phyloP scores from a whole-genome alignment of 2,888 invertebrate genomes.

The Girardia tigrina region DNA sequence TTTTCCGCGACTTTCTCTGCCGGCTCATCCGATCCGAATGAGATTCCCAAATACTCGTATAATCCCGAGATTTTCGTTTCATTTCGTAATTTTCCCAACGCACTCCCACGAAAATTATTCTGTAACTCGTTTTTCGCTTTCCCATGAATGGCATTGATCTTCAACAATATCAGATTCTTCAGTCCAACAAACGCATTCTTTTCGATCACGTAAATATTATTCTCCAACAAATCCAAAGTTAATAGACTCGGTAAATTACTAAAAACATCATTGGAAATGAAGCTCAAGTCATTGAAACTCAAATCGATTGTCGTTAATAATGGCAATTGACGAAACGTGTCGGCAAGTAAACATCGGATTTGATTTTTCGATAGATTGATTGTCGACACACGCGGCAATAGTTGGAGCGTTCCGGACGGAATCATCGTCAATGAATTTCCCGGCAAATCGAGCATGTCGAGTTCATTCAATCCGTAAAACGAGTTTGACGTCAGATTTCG shows the following conservation, averaged over 20 bases:
- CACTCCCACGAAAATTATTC: not conserved
- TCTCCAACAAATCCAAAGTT: constrained; percentile 26
- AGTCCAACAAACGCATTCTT: constrained; percentile 24
- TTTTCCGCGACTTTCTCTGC: too few relatives aligned
- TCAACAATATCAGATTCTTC: not conserved
- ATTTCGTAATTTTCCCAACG: constrained; percentile 29
- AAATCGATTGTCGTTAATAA: constrained; percentile 25
- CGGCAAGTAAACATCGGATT: constrained; percentile 25
- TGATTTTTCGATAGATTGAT: constrained; percentile 11
- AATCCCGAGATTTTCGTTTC: constrained; percentile 8
- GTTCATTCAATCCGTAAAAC: constrained; percentile 29
- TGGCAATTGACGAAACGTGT: constrained; percentile 17
- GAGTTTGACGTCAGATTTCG: not conserved
- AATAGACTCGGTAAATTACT: constrained; percentile 6
- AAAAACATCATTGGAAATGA: constrained; percentile 25
- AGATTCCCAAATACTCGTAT: not conserved
- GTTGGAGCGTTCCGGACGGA: constrained; percentile 20
- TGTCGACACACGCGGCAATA: not conserved
- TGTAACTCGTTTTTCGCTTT: not conserved
- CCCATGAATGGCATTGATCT: constrained; percentile 10
- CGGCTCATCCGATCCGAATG: constrained; percentile 12
- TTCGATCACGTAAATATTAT: constrained; percentile 31
- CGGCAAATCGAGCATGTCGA: constrained; percentile 27
- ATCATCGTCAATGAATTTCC: constrained; percentile 24
- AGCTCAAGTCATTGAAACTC: constrained; percentile 18